These are phyloP conservation scores for Gephyroberyx darwinii DNA, from an alignment of 2,797 vertebrate genomes.

Conservation along the genomic window DNA sequence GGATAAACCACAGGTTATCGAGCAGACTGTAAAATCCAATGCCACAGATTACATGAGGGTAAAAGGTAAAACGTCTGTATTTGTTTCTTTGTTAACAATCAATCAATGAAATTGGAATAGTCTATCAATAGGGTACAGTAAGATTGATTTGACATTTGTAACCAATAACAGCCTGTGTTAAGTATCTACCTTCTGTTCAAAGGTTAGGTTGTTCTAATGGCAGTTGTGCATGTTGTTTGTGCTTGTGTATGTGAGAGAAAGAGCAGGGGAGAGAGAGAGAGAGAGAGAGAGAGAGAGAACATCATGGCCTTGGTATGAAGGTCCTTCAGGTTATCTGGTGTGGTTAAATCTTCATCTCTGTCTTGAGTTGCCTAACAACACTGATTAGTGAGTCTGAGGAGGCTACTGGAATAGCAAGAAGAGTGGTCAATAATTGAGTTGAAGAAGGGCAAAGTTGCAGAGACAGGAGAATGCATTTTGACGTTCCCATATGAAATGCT, in stretches of 20 bases:
- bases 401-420: neutral
- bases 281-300: too few species aligned
- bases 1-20: neutral
- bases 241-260: slow-evolving; percentile 3
- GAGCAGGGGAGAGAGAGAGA: neutral
- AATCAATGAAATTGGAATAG: neutral
- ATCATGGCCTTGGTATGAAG: too few species aligned
- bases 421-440: slow-evolving; percentile 14
- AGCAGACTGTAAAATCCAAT: neutral
- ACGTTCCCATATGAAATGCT: slow-evolving; percentile 62
- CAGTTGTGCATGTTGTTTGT: neutral
- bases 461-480: slow-evolving; percentile 52
- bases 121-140: neutral
- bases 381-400: slow-evolving; percentile 39
- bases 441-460: slow-evolving; percentile 30
- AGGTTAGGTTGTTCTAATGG: neutral
- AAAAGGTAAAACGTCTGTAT: neutral
- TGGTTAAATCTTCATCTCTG: too few species aligned
- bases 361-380: slow-evolving; percentile 48
- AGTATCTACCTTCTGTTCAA: slow-evolving; percentile 8
- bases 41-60: neutral
- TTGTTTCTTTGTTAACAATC: neutral
- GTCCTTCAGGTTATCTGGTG: too few species aligned
- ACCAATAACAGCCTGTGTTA: neutral
- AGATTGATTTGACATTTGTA: slow-evolving; percentile 28